phyloP scores from a whole-genome alignment of 1,140 invertebrate genomes.

The Drosophila repletoides region DNA sequence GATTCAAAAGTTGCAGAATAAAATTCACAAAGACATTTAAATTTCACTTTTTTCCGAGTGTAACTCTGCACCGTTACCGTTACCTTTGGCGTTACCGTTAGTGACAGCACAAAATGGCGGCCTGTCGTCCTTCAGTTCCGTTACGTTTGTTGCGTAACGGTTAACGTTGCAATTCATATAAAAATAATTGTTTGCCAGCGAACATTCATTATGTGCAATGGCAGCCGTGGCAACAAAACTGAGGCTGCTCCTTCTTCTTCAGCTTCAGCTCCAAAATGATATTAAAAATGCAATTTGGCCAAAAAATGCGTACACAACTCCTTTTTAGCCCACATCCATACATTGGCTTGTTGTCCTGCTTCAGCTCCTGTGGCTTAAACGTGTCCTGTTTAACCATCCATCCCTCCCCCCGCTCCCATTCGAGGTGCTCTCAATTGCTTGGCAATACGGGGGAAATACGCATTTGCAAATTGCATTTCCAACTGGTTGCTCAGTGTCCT shows the following conservation, averaged over 20 bases:
- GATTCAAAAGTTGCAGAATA: no score
- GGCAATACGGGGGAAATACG: constrained; percentile 54
- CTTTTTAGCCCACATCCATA: constrained; percentile 17
- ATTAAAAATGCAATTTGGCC: constrained; percentile 75
- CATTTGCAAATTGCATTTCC: constrained; percentile 71
- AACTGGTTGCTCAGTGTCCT: constrained; percentile 23
- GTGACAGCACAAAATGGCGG: constrained; percentile 40
- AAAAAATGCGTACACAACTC: constrained; percentile 52
- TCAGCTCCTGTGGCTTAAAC: neutral
- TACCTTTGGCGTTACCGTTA: constrained; percentile 42
- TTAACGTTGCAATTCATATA: constrained; percentile 64
- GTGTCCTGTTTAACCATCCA: neutral
- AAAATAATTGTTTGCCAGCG: constrained; percentile 76
- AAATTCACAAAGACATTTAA: no score
- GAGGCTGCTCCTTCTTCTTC: neutral
- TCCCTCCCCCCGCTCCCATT: neutral
- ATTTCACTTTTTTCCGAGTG: no score
- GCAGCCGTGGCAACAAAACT: constrained; percentile 39
- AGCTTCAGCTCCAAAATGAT: constrained; percentile 34
- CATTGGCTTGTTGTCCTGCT: no score
- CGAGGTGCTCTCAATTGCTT: neutral
- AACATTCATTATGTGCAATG: constrained; percentile 68
- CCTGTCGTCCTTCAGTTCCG: constrained; percentile 17
- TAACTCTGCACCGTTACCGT: constrained; percentile 37
- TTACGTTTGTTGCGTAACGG: constrained; percentile 4